Evolutionary conservation across 2,113 vertebrate species (phyloP), one percentile per base, ranked within the genome.

Genomic region (Erpornis zantholeuca): DNA sequence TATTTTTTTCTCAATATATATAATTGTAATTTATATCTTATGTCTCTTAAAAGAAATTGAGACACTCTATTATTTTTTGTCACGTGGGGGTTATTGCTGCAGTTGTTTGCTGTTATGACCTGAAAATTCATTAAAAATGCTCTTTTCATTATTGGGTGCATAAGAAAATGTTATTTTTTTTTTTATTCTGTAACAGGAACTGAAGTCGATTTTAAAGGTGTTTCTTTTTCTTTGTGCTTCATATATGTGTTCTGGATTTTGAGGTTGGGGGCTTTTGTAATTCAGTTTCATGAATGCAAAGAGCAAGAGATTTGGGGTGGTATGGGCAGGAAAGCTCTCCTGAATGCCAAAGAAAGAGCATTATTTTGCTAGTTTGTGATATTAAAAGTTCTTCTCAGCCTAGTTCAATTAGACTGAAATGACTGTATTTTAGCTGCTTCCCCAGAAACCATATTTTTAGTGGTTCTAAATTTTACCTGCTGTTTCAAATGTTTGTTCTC

Each of bases 21-120:
- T 38, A 45, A 31, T 38, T 53, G 6, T 29, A 29, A 38, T 21
- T 66, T 57, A 16, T 36, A 42, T 50, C 17, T 19, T 50, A 33
- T 4, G 3, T 44, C 53, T 79, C 47, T 54, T 89, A 45, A 63
- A 60, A 69, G 4, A 64, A 52, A 47, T 52, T 5, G 31, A 91
- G 24, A 19, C 5, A n/a, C 6, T 16, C 27, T 53, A 6, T 77
- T 85, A 4, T 14, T 70, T 31, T 54, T 79, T 7, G 1, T 49
- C 9, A 20, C 0, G 2, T 11, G 29, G 16, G 2, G 3, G 14
- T 2, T 40, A 20, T 53, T 75, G 38, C 31, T 64, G 15, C 40
- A 57, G 25, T 20, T 91, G 22, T 75, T 92, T 54, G 27, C 27
- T 84, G 4, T 64, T 76, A 6, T 49, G 36, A 15, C 17, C 22